phyloP scores from a whole-genome alignment of 2,888 invertebrate species.

The Clistopyga incitator region DNA sequence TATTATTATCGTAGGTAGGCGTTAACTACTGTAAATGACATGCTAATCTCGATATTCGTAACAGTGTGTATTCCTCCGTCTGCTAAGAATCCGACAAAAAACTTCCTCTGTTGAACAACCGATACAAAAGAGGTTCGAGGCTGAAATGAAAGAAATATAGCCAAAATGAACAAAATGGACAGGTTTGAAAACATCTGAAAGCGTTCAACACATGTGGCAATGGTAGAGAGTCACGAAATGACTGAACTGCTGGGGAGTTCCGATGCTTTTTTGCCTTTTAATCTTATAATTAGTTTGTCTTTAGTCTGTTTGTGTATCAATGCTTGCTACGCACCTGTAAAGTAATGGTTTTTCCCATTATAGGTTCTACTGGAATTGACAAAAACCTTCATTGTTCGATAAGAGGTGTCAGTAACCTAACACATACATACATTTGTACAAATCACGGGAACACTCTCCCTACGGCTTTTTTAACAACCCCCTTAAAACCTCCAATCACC shows the following conservation, averaged over 20 bases:
- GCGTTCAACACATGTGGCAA: neutral
- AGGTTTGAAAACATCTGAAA: neutral
- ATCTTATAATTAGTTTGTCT: neutral
- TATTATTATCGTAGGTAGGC: conserved; percentile 52
- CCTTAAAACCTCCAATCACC: no score
- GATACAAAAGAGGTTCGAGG: neutral
- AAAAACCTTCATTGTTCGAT: no score
- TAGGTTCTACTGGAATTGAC: no score
- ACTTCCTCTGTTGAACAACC: neutral
- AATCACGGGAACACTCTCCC: no score
- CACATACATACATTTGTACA: neutral
- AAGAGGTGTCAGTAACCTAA: no score
- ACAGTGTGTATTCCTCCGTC: neutral
- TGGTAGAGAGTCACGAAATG: neutral
- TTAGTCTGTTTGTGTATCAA: neutral
- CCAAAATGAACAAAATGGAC: neutral
- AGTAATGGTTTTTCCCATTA: neutral
- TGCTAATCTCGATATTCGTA: no score
- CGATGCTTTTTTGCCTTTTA: conserved; percentile 4
- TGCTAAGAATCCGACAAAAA: neutral
- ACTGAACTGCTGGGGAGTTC: neutral
- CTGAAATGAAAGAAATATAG: neutral
- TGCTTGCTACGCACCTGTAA: conserved; percentile 18
- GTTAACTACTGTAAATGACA: conserved; percentile 19
- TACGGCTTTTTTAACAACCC: no score